Percentiles rank a stretch among this genome's conserved stretches.
phyloP scores from a whole-genome alignment of 2,888 invertebrate genomes.

The Scrobipalpa atriplicella region DNA sequence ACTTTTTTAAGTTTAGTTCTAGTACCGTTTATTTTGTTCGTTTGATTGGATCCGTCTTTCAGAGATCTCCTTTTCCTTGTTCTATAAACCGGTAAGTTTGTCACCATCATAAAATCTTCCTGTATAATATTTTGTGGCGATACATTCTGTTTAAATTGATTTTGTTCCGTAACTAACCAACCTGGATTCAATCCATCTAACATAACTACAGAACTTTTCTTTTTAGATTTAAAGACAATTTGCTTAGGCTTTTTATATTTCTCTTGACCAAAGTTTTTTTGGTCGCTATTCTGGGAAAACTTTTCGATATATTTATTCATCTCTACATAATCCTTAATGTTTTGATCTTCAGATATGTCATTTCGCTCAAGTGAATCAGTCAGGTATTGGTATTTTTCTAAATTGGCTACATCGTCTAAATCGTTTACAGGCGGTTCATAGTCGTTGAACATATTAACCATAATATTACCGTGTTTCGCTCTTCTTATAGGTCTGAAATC shows the following conservation, averaged over 20 bases:
- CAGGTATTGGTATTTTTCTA: too few species aligned
- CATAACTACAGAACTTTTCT: not conserved
- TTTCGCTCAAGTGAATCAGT: too few species aligned
- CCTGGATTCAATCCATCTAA: not conserved
- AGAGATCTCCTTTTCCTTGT: not conserved
- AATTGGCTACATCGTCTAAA: too few species aligned
- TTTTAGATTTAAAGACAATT: not conserved
- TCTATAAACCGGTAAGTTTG: not conserved
- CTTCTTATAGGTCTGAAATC: too few species aligned
- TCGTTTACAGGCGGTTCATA: too few species aligned
- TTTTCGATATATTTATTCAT: too few species aligned
- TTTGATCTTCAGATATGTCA: too few species aligned
- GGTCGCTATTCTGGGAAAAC: not conserved
- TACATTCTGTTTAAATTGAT: not conserved
- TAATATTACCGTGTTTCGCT: too few species aligned
- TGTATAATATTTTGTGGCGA: not conserved
- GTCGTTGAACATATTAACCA: too few species aligned
- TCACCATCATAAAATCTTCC: not conserved
- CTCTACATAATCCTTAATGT: too few species aligned
- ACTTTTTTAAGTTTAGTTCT: too few species aligned
- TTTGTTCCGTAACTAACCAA: not conserved
- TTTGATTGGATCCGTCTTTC: not conserved
- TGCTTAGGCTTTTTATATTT: constrained; percentile 4
- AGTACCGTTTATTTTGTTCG: too few species aligned
- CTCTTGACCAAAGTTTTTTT: not conserved